Base-by-base conservation (phyloP, 2,113 vertebrate species). In the Labeo catla region DNA sequence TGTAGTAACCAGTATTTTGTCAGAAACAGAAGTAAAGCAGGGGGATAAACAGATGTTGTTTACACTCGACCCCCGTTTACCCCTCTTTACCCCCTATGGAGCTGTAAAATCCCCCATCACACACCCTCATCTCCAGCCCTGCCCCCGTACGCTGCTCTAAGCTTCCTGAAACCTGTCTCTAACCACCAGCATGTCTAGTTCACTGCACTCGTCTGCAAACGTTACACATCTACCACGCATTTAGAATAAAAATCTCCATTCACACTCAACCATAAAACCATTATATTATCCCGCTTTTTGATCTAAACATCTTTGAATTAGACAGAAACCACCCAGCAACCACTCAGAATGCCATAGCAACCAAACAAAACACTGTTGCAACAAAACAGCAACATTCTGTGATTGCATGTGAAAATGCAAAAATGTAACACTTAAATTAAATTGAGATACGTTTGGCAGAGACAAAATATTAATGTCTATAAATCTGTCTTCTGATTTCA, bases 21-120 rank as follows among this genome's bases (percentile, higher is more conserved):
- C 63, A 66, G 28, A 12, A 45, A 47, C 39, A 2, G 19, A 52
- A 19, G 23, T 8, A 19, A 70, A 36, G 5, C 4, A 3, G 8
- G 7, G 49, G 45, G 47, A n/a, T 50, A 70, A 73, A 84, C 82
- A 84, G 70, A 70, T 76, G 82, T 16, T 57, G 82, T 47, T 84
- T 59, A 59, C 52, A 21, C 52, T 43, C 4, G 5, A 19, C 45
- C 54, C 63, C 63, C 13, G 52, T 16, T 23, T 2, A 15, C 16
- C 34, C 47, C 45, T 8, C 6, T 74, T 61, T n/a, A 45, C 43
- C 11, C 36, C 28, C 28, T 21, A 43, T n/a, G 4, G 65, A 36
- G 57, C 11, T 57, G 28, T 6, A n/a, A 65, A 52, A 54, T 9
- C 50, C 86, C 70, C 73, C 61, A 21, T 36, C 8, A 43, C 6